These are phyloP conservation scores for Drosophila maculinotata DNA, from an alignment of 2,888 invertebrate genomes.

Conservation along the genomic window DNA sequence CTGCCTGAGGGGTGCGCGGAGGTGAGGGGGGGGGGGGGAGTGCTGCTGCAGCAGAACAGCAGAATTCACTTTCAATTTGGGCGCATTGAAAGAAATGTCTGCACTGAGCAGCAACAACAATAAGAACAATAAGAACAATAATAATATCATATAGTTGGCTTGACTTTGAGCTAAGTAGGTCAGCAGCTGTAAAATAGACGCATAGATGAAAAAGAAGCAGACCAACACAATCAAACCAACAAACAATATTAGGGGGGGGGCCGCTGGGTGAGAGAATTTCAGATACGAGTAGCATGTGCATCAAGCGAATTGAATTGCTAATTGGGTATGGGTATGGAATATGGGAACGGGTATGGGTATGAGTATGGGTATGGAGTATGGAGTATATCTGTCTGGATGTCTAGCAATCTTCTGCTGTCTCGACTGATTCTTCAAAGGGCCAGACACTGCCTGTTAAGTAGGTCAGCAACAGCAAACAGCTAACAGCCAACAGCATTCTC, in stretches of 20 bases:
- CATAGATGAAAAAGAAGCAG: slow-evolving; percentile 43
- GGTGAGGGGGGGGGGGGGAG: background rate
- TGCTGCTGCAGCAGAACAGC: slow-evolving; percentile 57
- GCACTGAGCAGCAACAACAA: slow-evolving; percentile 35
- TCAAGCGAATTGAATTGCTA: slow-evolving; percentile 32
- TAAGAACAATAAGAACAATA: too few species aligned
- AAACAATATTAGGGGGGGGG: slow-evolving; percentile 5
- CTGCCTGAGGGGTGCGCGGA: background rate
- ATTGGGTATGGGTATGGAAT: slow-evolving; percentile 9
- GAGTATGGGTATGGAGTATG: slow-evolving; percentile 3
- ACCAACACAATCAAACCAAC: slow-evolving; percentile 34
- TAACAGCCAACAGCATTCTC: slow-evolving; percentile 5
- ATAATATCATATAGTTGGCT: slow-evolving; percentile 63
- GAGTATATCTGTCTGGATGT: slow-evolving; percentile 49
- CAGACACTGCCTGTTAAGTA: slow-evolving; percentile 58
- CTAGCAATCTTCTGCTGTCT: slow-evolving; percentile 37
- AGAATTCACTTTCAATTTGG: slow-evolving; percentile 76
- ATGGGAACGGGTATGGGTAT: slow-evolving; percentile 4
- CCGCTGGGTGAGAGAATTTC: slow-evolving; percentile 6
- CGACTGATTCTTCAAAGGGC: slow-evolving; percentile 55
- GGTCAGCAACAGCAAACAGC: slow-evolving; percentile 56
- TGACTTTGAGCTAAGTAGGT: slow-evolving; percentile 75
- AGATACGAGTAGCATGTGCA: slow-evolving; percentile 44
- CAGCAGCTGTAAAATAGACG: slow-evolving; percentile 74
- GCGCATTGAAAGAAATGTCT: slow-evolving; percentile 59